phyloP scores from a whole-genome alignment of 2,113 vertebrate genomes.

The Ptychochromis oligacanthus region DNA sequence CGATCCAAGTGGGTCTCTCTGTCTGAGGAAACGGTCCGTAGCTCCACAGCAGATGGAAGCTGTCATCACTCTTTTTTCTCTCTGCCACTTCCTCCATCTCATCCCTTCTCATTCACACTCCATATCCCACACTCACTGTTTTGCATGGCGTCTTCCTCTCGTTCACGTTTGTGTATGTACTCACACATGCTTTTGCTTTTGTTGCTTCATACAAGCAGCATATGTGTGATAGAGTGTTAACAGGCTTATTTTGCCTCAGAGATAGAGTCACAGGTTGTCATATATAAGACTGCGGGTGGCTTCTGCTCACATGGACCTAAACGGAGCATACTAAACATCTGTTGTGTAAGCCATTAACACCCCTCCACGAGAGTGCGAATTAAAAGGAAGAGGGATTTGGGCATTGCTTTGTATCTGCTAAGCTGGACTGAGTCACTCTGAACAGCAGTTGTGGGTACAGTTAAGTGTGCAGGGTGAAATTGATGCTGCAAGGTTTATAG shows the following conservation, averaged over 20 bases:
- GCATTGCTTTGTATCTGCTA: conserved; percentile 52
- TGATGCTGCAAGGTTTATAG: conserved; percentile 18
- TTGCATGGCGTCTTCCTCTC: conserved; percentile 29
- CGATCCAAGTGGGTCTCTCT: conserved; percentile 57
- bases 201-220: conserved; percentile 1
- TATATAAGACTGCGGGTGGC: conserved; percentile 53
- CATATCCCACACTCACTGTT: conserved; percentile 32
- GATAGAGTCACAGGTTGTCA: conserved; percentile 62
- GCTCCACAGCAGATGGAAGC: conserved; percentile 66
- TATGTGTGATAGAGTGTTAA: conserved; percentile 20
- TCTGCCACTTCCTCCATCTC: conserved; percentile 43
- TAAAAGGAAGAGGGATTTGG: conserved; percentile 58
- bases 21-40: conserved; percentile 37
- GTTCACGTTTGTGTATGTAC: background rate
- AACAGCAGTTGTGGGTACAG: conserved; percentile 32
- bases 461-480: conserved; percentile 33
- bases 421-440: conserved; percentile 59
- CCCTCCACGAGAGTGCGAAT: conserved; percentile 56
- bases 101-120: conserved; percentile 36
- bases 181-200: background rate
- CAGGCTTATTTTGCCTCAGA: conserved; percentile 31
- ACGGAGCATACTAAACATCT: conserved; percentile 67
- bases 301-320: conserved; percentile 52
- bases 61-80: conserved; percentile 36
- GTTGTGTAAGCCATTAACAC: conserved; percentile 71